Evolutionary conservation across 2,797 vertebrate genomes (phyloP).

Genomic region (Gymnothorax reevesii): DNA sequence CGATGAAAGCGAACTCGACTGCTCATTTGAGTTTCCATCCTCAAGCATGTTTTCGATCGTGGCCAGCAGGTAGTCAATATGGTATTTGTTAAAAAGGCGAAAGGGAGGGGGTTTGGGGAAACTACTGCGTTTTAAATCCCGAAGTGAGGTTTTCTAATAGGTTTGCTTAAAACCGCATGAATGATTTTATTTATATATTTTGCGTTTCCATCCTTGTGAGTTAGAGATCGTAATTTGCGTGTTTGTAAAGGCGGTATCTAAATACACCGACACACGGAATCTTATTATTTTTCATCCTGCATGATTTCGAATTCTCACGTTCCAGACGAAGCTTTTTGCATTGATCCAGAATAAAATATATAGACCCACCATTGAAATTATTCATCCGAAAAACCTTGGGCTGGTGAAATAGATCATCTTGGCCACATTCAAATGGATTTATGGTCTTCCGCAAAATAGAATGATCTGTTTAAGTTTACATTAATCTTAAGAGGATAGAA

Average conservation of each 20-base stretch:
- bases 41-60: neutral
- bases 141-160: neutral
- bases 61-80: neutral
- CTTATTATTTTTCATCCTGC: neutral
- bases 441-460: too few species aligned
- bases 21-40: constrained; percentile 13
- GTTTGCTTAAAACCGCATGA: neutral
- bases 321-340: neutral
- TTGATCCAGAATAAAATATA: neutral
- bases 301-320: neutral
- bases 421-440: too few species aligned
- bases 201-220: too few species aligned
- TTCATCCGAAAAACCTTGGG: too few species aligned
- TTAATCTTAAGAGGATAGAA: neutral
- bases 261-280: neutral
- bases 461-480: too few species aligned
- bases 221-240: too few species aligned
- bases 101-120: neutral
- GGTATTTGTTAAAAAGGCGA: neutral
- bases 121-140: neutral
- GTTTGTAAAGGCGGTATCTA: too few species aligned
- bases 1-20: neutral
- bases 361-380: neutral
- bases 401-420: too few species aligned
- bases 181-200: too few species aligned